Evolutionary conservation across 2,888 invertebrate species (phyloP).

Genomic region (Limnephilus rhombicus): DNA sequence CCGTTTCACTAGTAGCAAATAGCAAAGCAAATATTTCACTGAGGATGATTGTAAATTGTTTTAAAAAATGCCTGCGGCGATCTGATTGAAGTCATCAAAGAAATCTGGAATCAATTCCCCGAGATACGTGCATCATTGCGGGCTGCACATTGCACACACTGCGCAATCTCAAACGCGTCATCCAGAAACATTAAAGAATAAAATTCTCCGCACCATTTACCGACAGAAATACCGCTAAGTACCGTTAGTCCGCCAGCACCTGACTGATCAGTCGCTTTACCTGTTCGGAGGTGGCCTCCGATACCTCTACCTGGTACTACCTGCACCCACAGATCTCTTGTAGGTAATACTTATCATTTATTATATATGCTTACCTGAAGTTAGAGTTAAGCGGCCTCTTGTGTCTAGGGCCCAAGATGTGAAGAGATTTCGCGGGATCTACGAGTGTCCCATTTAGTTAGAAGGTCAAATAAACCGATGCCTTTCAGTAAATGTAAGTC

Average conservation of each 20-base stretch:
- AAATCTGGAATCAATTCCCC: background rate
- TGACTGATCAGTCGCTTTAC: constrained; percentile 25
- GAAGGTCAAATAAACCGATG: constrained; percentile 28
- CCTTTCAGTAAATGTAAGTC: constrained; percentile 9
- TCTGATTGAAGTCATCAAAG: background rate
- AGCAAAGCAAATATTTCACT: background rate
- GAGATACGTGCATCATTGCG: background rate
- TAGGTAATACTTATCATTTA: background rate
- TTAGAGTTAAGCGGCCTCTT: background rate
- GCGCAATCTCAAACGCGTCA: background rate
- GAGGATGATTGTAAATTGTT: background rate
- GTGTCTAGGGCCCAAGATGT: background rate
- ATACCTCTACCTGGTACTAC: background rate
- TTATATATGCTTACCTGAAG: background rate
- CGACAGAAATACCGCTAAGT: constrained; percentile 5
- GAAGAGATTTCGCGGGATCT: constrained; percentile 16
- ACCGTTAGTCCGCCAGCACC: constrained; percentile 13
- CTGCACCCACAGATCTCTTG: background rate
- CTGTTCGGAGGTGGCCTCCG: background rate
- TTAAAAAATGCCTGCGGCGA: background rate
- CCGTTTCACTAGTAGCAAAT: background rate
- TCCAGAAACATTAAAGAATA: constrained; percentile 14
- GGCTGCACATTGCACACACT: background rate
- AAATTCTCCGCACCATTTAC: background rate
- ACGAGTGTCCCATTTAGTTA: constrained; percentile 11